These are phyloP conservation scores for Crocuta crocuta DNA, from an alignment of 2,113 vertebrate species.

Conservation along the genomic window DNA sequence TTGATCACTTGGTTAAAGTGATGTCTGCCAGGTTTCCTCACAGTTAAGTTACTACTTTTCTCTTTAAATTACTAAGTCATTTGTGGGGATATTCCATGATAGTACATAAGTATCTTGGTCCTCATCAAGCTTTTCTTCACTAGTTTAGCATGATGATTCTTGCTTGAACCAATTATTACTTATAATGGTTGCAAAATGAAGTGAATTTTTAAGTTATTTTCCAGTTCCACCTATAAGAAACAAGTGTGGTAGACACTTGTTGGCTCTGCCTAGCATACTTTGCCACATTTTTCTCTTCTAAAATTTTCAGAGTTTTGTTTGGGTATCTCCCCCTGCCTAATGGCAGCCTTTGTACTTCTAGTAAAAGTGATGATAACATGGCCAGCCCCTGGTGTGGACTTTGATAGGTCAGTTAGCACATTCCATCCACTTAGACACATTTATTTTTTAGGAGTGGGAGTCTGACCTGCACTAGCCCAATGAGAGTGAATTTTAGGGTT, in stretches of 20 bases:
- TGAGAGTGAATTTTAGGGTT: neutral
- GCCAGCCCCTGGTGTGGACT: neutral
- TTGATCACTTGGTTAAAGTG: neutral
- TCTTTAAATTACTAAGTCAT: neutral
- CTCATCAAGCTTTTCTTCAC: neutral
- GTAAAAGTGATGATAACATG: neutral
- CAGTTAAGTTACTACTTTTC: neutral
- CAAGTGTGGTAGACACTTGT: neutral
- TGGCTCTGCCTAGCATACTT: neutral
- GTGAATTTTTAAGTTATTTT: conserved; percentile 37
- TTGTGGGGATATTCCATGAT: neutral
- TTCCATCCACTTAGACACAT: neutral
- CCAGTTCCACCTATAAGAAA: neutral
- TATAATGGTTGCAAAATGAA: conserved; percentile 32
- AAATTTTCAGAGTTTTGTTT: conserved; percentile 34
- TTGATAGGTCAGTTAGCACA: neutral
- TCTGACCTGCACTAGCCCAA: neutral
- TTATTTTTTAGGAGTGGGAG: neutral
- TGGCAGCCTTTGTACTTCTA: neutral
- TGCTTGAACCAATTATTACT: neutral
- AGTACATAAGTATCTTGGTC: neutral
- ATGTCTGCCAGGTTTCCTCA: neutral
- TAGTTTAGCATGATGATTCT: conserved; percentile 14
- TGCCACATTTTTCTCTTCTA: conserved; percentile 49
- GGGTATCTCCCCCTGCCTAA: neutral